A percentile compares a stretch with the other conserved stretches of the same genome.
Conservation (phyloP, 2,797 vertebrate species). For the Arrhamphus sclerolepis region DNA sequence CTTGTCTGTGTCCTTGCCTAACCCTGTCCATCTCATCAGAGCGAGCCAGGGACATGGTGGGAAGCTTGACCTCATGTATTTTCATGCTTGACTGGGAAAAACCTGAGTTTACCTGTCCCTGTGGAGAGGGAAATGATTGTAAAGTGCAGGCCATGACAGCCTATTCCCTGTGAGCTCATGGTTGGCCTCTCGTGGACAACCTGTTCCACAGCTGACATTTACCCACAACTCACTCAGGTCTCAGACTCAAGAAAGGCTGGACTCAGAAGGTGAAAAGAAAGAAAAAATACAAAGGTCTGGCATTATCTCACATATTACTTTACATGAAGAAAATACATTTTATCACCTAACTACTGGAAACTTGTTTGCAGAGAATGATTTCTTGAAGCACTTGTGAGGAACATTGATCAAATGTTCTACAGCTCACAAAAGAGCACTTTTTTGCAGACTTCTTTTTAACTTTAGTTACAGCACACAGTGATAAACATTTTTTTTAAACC, state of each 20-base stretch:
- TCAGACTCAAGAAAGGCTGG: constrained; percentile 11
- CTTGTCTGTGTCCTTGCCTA: constrained; percentile 34
- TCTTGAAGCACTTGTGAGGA: neutral
- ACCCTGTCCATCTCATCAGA: constrained; percentile 53
- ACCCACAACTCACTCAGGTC: constrained; percentile 55
- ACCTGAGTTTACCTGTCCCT: constrained; percentile 69
- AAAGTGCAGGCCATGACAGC: constrained; percentile 66
- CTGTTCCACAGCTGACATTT: constrained; percentile 65
- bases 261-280: neutral
- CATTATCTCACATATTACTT: constrained; percentile 24
- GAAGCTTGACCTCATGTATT: constrained; percentile 71
- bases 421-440: neutral
- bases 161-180: constrained; percentile 62
- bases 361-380: no score
- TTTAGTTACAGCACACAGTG: no score
- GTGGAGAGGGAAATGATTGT: constrained; percentile 62
- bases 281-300: constrained; percentile 7
- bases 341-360: no score
- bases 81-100: constrained; percentile 69
- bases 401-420: constrained; percentile 1
- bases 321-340: neutral
- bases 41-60: constrained; percentile 47
- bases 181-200: constrained; percentile 61
- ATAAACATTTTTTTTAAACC: no score
- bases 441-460: no score